Evolutionary conservation across 2,797 vertebrate species (phyloP), one percentile per base, ranked within the genome.

Genomic region (Chromobotia macracanthus): DNA sequence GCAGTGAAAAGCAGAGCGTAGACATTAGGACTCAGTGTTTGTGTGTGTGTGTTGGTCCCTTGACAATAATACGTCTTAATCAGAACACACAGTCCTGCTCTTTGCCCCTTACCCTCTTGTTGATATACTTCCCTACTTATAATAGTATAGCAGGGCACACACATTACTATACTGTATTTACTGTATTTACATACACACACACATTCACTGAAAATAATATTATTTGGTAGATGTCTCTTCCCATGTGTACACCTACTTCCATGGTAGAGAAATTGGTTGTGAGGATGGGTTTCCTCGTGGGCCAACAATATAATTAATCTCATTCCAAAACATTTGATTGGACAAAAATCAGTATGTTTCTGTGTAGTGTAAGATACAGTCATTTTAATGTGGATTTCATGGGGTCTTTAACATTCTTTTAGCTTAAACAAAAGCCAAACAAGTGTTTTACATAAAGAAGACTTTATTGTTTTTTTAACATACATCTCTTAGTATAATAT

Each of bases 401-500:
- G 10, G 41, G 41, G 41, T 44, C 41, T 44, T 44, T 44, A 10
- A 44, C 41, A 11, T 44, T 44, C 1, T 44, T 41, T 41, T 41
- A 41, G 41, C 10, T 10, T 44, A 11, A 80, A 72, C 68, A 72
- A 48, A 23, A 84, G 18, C 7, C 67, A 72, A 38, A 83, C 46
- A 82, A 67, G 48, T 76, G 51, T 73, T 83, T 89, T 91, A 88
- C 87, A 88, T 92, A 92, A 92, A 92, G 83, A 83, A 85, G 87
- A 90, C 84, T 90, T 84, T 93, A 83, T 93, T 93, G 90, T 92
- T 91, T 87, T 89, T 44, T 87, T 88, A 88, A 91, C 90, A 87
- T 91, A 92, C 85, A 91, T 90, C 84, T 92, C 86, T 92, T 87
- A 84, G 86, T 91, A 92, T 90, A 92, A 88, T 89, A 85, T 89